Evolutionary conservation across 1,140 invertebrate genomes (phyloP), one percentile per base, ranked within the genome.

Genomic region (Berghia stephanieae): DNA sequence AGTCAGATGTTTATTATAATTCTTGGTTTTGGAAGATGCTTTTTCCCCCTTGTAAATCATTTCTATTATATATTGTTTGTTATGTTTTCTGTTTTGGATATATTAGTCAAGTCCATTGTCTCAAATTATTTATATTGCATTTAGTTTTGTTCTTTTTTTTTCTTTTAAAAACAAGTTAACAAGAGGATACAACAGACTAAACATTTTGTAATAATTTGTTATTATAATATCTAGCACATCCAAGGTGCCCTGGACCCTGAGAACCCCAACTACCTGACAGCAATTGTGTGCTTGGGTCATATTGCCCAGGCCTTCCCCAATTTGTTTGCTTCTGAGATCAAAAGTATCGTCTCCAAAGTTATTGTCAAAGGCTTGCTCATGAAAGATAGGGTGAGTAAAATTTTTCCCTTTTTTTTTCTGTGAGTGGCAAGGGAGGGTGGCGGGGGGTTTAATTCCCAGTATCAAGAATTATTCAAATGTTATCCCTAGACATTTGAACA

Each of bases 331-430:
- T 94, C 81, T 93, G 85, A 95, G 87, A 96, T 98, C 79, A 98
- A 98, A 90, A 95, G 95, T 87, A 95, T 98, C 85, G 94, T 99
- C 57, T 96, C 96, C 3, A 93, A 96, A 90, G 95, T 96, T 90
- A 95, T 99, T 87, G 96, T 98, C 1, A 98, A 98, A 90, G 96
- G 98, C 86, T 91, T 98, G 0, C 90, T 99, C 31, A 96, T 98
- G 80, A 95, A 96, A 85, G 95, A 96, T 85, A 84, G 86, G 82
- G 89, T 89, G 82, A 80, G 82, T 69, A n/a, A n/a, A n/a, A n/a
- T n/a, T n/a, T n/a, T n/a, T n/a, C n/a, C n/a, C n/a, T 3, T 24
- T 43, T 63, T n/a, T n/a, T n/a, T n/a, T n/a, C n/a, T n/a, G n/a
- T n/a, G n/a, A n/a, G n/a, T n/a, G n/a, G n/a, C n/a, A n/a, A n/a